Base-by-base conservation (phyloP, 2,113 vertebrate species). In the Bubo bubo region DNA sequence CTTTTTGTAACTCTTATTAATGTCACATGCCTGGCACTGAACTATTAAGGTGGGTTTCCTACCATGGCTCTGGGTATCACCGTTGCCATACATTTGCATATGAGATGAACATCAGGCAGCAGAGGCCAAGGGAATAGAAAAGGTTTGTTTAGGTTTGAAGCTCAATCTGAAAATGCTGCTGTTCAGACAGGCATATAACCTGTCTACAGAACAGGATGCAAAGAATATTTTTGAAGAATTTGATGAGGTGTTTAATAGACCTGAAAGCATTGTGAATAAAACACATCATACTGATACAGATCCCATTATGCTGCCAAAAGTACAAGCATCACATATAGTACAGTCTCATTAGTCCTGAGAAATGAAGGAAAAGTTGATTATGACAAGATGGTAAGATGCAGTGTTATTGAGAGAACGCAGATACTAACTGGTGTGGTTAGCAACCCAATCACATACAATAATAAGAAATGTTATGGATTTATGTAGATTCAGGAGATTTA, bases 241-340 rank as follows among this genome's bases (percentile, higher is more conserved):
- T 97, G 95, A 97, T 96, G 93, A 97, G 84, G 97, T 97, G 97
- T 97, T 97, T 97, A 97, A 95, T 93, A 94, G 96, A 94, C 86
- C 94, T 96, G 89, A 91, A 96, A 93, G 93, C 89, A 96, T 80
- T 88, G 87, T 90, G 95, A 97, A 94, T 97, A 97, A 97, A 96
- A 95, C 91, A 96, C 94, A 95, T 94, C 95, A 88, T 95, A 94
- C 91, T 94, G 95, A 97, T 97, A 97, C 89, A 93, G 95, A 93
- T 96, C 77, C 94, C 59, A 86, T 90, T 93, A 82, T 91, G 81
- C 95, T 96, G 95, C 96, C 95, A 96, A 96, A 90, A 94, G n/a
- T 62, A 93, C 62, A 79, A 95, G 87, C n/a, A 94, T 97, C 89
- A 76, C 71, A 91, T 53, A 73, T 4, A 91, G 66, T 89, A 93